Conservation (phyloP, 2,888 invertebrate genomes). For the Lutraria lutraria region DNA sequence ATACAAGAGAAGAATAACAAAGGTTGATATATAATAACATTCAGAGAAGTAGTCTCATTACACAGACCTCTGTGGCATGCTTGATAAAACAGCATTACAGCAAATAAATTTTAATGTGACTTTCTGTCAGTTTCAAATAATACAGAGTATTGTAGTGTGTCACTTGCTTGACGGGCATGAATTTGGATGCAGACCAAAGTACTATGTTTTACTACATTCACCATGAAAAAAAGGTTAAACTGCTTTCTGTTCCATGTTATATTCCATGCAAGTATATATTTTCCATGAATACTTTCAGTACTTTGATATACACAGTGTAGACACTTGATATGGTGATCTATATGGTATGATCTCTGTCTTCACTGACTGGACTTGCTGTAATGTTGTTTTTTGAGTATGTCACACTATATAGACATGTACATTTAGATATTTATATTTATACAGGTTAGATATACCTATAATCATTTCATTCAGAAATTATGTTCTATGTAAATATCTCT, state of each 20-base stretch:
- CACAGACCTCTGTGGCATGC: background rate
- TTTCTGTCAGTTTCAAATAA: too few relatives aligned
- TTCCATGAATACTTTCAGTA: too few relatives aligned
- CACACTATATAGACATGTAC: background rate
- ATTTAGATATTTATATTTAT: slow-evolving; percentile 6
- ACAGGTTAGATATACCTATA: background rate
- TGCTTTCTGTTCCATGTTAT: too few relatives aligned
- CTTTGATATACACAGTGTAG: background rate
- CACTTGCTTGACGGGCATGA: too few relatives aligned
- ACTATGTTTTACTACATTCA: too few relatives aligned
- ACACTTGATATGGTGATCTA: background rate
- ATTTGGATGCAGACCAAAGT: too few relatives aligned
- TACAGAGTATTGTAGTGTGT: too few relatives aligned
- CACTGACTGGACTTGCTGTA: background rate
- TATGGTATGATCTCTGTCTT: background rate
- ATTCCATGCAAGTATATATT: too few relatives aligned
- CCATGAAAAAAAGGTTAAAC: too few relatives aligned
- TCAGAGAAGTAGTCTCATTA: slow-evolving; percentile 60
- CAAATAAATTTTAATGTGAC: background rate
- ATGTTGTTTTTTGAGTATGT: background rate
- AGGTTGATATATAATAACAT: slow-evolving; percentile 41
- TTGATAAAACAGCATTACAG: background rate
- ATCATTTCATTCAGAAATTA: background rate
- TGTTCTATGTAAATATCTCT: background rate
- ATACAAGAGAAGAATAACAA: slow-evolving; percentile 45